A percentile compares a stretch with the other conserved stretches of the same genome.
Conservation (phyloP, 1,140 invertebrate species). For the Cotesia typhae region DNA sequence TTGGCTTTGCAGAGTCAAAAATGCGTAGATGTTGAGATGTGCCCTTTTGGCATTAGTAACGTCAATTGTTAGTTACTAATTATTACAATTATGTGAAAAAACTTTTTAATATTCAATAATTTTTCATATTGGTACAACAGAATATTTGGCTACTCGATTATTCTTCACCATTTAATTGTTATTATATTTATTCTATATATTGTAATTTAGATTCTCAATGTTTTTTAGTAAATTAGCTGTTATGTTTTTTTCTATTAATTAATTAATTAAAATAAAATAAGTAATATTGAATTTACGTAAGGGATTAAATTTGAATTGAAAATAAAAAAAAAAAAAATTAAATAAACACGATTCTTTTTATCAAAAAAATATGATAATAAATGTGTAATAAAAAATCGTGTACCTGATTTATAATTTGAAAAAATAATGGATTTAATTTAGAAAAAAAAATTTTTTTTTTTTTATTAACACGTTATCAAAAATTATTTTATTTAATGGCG, state of each 20-base stretch:
- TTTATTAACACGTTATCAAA: constrained; percentile 34
- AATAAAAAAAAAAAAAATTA: background rate
- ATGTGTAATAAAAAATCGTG: constrained; percentile 48
- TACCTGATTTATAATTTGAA: constrained; percentile 58
- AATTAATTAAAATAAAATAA: background rate
- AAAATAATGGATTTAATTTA: constrained; percentile 30
- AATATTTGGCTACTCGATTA: constrained; percentile 49
- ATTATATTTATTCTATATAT: constrained; percentile 59
- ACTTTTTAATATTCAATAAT: constrained; percentile 48
- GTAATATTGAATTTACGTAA: too few relatives aligned
- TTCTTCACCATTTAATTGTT: constrained; percentile 54
- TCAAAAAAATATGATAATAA: constrained; percentile 40
- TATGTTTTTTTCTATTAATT: constrained; percentile 50
- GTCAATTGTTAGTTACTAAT: constrained; percentile 14
- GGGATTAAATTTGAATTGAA: too few relatives aligned
- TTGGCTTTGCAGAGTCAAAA: too few relatives aligned
- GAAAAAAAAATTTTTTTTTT: constrained; percentile 41
- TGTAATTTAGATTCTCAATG: constrained; percentile 60
- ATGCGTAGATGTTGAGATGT: too few relatives aligned
- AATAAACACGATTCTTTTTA: constrained; percentile 44
- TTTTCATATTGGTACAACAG: constrained; percentile 59
- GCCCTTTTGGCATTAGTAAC: too few relatives aligned
- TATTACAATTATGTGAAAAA: constrained; percentile 34
- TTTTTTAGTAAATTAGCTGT: constrained; percentile 56
- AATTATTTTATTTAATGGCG: too few relatives aligned